These are phyloP conservation scores for Spilosoma lubricipeda DNA, from an alignment of 2,888 invertebrate species.

Conservation along the genomic window DNA sequence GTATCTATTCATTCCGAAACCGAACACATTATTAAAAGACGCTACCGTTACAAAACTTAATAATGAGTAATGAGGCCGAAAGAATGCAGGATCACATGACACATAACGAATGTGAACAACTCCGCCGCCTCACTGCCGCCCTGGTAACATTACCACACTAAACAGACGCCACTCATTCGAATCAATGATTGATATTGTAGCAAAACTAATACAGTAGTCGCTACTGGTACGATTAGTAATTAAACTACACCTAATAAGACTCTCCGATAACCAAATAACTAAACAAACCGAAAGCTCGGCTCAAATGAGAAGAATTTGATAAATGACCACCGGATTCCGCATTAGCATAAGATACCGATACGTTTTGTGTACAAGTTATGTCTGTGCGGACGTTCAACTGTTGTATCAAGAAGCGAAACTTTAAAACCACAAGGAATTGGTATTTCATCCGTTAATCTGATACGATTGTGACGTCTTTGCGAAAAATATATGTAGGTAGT, in stretches of 20 bases:
- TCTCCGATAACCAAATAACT: constrained; percentile 36
- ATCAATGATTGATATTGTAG: constrained; percentile 74
- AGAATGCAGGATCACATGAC: constrained; percentile 72
- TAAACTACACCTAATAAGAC: constrained; percentile 54
- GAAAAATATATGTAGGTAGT: neutral
- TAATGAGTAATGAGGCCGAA: constrained; percentile 79
- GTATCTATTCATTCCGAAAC: constrained; percentile 16
- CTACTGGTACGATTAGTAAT: constrained; percentile 61
- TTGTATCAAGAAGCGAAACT: constrained; percentile 19
- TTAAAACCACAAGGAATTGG: neutral
- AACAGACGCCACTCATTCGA: constrained; percentile 69
- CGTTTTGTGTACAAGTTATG: constrained; percentile 34
- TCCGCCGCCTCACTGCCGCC: constrained; percentile 50
- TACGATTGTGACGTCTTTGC: neutral
- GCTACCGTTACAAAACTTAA: constrained; percentile 78
- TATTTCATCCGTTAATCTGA: neutral
- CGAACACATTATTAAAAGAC: constrained; percentile 23
- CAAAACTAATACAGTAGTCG: constrained; percentile 77
- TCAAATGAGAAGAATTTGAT: constrained; percentile 52
- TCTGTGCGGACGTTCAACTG: constrained; percentile 28
- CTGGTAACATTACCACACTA: constrained; percentile 53
- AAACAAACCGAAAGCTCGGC: constrained; percentile 28
- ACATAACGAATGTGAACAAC: constrained; percentile 62
- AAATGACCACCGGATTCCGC: constrained; percentile 42
- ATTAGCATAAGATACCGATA: constrained; percentile 47